Conservation (phyloP, 1,140 invertebrate species). For the Andrena cerasifolii region DNA sequence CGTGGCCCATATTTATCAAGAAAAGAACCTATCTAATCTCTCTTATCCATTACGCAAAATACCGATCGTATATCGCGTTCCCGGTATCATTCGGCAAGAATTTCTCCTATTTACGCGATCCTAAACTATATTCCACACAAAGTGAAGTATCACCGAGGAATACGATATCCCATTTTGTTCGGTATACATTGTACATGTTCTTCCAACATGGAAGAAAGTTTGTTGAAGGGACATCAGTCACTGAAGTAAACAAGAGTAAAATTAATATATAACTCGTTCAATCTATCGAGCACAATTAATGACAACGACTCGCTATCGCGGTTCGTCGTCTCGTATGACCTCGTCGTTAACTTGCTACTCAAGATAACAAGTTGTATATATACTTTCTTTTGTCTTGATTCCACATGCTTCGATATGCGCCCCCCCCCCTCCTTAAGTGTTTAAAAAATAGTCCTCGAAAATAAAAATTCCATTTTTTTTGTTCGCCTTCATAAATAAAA, state of each 20-base stretch:
- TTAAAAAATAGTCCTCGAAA: no score
- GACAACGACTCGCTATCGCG: not conserved
- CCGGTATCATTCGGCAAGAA: not conserved
- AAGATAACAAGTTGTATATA: not conserved
- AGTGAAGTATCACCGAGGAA: no score
- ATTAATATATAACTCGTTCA: not conserved
- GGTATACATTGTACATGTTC: no score
- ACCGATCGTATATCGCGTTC: not conserved
- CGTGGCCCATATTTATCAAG: not conserved
- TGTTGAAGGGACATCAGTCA: no score
- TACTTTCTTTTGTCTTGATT: not conserved
- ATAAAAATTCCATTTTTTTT: no score
- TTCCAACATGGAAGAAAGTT: no score
- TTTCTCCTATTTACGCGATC: not conserved
- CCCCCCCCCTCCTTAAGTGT: no score
- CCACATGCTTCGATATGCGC: no score
- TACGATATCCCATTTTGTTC: no score
- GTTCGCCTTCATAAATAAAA: no score
- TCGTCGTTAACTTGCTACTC: slow-evolving; percentile 5
- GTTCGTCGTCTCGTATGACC: not conserved
- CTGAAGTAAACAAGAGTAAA: no score
- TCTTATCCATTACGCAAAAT: not conserved
- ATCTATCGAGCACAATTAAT: not conserved
- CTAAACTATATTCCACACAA: not conserved
- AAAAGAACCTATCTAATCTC: not conserved